These are phyloP conservation scores for Muscicapa striata DNA, from an alignment of 2,797 vertebrate genomes.

Conservation along the genomic window DNA sequence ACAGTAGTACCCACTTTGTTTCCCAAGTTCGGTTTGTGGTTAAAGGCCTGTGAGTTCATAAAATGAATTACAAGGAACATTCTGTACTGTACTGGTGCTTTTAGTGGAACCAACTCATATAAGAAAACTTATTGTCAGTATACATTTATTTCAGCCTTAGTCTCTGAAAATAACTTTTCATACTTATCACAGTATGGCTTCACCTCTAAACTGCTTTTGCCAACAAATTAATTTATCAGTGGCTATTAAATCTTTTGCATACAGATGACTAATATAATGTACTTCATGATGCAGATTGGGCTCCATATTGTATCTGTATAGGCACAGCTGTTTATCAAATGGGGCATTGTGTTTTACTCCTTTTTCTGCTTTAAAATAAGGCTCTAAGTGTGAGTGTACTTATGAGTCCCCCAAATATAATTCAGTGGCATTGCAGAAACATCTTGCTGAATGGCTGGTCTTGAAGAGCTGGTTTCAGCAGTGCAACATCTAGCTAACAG, in stretches of 20 bases:
- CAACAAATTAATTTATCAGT: not conserved
- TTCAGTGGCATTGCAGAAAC: not conserved
- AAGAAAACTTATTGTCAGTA: not conserved
- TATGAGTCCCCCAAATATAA: rapidly evolving
- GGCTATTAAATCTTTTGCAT: not conserved
- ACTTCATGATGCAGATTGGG: not conserved
- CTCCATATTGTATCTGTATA: rapidly evolving
- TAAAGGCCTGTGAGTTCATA: not conserved
- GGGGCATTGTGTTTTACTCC: not conserved
- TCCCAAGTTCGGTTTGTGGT: not conserved
- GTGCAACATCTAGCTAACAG: not conserved
- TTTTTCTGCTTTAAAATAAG: not conserved
- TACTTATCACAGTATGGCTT: not conserved
- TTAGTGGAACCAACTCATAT: not conserved
- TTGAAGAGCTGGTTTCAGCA: not conserved
- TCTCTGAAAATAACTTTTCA: not conserved
- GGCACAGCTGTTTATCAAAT: not conserved
- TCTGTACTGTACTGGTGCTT: not conserved
- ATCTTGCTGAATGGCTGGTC: not conserved
- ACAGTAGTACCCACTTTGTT: not conserved
- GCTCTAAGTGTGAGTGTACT: not conserved
- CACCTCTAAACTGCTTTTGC: not conserved
- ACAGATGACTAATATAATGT: not conserved
- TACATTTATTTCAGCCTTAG: not conserved
- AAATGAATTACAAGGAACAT: not conserved